phyloP scores from a whole-genome alignment of 2,797 vertebrate species.

The Eulemur coronatus region DNA sequence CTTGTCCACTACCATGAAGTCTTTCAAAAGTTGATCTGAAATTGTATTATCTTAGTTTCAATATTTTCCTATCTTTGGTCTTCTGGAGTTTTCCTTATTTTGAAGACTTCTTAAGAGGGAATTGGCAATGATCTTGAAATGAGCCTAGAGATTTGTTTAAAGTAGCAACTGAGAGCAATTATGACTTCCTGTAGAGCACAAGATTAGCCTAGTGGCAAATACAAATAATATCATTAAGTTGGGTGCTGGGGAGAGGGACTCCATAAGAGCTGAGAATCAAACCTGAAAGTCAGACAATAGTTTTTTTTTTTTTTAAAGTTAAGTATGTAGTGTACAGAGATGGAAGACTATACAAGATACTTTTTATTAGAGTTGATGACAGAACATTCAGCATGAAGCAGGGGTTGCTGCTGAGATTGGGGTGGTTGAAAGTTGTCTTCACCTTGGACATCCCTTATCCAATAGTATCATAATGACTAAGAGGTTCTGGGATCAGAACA shows the following conservation, averaged over 20 bases:
- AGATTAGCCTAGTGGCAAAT: not conserved
- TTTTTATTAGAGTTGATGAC: not conserved
- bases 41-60: not conserved
- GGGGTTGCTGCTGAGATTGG: not conserved
- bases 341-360: not conserved
- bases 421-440: not conserved
- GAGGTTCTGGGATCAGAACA: not conserved
- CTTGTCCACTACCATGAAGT: not conserved
- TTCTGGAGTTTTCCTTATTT: not conserved
- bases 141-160: not conserved
- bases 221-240: conserved; percentile 10
- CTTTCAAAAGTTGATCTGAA: not conserved
- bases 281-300: not conserved
- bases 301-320: not conserved
- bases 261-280: not conserved
- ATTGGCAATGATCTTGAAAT: conserved; percentile 30
- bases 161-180: conserved; percentile 12
- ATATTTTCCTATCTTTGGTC: not conserved
- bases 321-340: not conserved
- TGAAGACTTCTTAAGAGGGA: not conserved
- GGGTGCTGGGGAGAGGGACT: not conserved
- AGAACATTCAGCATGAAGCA: not conserved
- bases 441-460: not conserved
- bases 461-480: not conserved
- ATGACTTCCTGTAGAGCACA: not conserved